A percentile compares a stretch with the other conserved stretches of the same genome.
These are phyloP conservation scores for Yasuhikotakia modesta DNA, from an alignment of 2,797 vertebrate species.

Conservation along the genomic window DNA sequence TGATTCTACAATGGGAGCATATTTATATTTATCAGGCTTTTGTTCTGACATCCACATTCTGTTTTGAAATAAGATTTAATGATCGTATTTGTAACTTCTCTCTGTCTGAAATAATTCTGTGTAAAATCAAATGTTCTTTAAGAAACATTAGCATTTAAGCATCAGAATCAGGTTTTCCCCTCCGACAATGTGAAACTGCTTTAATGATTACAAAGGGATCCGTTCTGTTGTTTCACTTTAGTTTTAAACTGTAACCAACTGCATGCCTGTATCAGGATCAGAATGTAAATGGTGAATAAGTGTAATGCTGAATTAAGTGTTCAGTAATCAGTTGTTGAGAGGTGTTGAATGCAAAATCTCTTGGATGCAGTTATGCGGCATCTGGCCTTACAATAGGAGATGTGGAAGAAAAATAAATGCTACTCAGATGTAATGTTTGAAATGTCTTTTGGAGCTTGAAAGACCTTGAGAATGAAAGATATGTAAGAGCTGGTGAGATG, in stretches of 20 bases:
- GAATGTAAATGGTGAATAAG: conserved; percentile 37
- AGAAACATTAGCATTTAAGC: not conserved
- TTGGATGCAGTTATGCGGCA: conserved; percentile 4
- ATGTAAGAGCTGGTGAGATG: conserved; percentile 30
- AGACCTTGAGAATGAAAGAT: not conserved
- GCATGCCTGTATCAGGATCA: conserved; percentile 53
- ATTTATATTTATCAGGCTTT: conserved; percentile 39
- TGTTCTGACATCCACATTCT: conserved; percentile 23
- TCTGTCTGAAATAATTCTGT: not conserved
- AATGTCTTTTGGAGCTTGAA: conserved; percentile 6
- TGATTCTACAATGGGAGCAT: conserved; percentile 22
- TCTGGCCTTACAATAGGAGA: conserved; percentile 29
- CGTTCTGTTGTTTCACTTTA: conserved; percentile 11
- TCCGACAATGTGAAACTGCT: conserved; percentile 37
- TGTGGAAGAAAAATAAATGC: not conserved
- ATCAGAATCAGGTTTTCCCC: conserved; percentile 21
- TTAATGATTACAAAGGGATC: conserved; percentile 38
- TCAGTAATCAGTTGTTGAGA: conserved; percentile 11
- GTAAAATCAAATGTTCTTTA: not conserved
- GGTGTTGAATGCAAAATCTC: not conserved
- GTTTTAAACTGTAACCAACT: conserved; percentile 34
- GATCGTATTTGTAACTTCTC: conserved; percentile 13
- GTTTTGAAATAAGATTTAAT: conserved; percentile 20
- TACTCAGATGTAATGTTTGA: conserved; percentile 20
- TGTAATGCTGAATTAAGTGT: conserved; percentile 19